Conservation (phyloP, 2,888 invertebrate species). For the Campaea margaritaria region DNA sequence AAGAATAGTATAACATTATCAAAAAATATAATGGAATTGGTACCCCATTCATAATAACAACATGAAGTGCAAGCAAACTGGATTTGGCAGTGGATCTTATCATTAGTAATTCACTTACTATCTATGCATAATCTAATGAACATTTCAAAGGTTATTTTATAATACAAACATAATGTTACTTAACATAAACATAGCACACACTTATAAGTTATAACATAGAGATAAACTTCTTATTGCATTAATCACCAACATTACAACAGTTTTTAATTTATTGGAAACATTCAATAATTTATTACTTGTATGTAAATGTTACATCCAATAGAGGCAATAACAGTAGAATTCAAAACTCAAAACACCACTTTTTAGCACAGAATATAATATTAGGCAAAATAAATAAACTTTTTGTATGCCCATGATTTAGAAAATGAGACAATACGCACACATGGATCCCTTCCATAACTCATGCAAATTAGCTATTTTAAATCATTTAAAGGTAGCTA, state of each 20-base stretch:
- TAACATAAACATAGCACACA: conserved; percentile 14
- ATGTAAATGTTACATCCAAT: too few species aligned
- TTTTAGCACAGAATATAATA: too few species aligned
- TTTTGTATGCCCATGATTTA: too few species aligned
- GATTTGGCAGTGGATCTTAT: conserved; percentile 28
- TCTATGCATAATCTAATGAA: conserved; percentile 31
- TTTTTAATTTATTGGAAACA: conserved; percentile 6
- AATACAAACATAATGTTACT: conserved; percentile 25
- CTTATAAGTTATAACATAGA: conserved; percentile 23
- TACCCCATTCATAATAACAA: conserved; percentile 8
- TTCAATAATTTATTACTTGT: background rate
- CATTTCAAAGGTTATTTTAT: conserved; percentile 31
- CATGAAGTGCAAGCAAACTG: background rate
- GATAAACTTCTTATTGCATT: conserved; percentile 15
- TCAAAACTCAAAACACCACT: background rate
- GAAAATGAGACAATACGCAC: too few species aligned
- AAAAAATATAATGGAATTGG: conserved; percentile 6
- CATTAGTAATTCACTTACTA: conserved; percentile 12
- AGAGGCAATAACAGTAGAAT: too few species aligned
- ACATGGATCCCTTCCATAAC: background rate
- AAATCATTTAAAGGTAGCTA: background rate
- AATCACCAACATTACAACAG: conserved; percentile 18
- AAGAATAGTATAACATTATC: background rate
- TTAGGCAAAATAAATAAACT: too few species aligned
- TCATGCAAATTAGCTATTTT: background rate